A percentile compares a stretch with the other conserved stretches of the same genome.
These are phyloP conservation scores for Drosophila kikkawai DNA, from an alignment of 1,140 invertebrate species.

Conservation along the genomic window DNA sequence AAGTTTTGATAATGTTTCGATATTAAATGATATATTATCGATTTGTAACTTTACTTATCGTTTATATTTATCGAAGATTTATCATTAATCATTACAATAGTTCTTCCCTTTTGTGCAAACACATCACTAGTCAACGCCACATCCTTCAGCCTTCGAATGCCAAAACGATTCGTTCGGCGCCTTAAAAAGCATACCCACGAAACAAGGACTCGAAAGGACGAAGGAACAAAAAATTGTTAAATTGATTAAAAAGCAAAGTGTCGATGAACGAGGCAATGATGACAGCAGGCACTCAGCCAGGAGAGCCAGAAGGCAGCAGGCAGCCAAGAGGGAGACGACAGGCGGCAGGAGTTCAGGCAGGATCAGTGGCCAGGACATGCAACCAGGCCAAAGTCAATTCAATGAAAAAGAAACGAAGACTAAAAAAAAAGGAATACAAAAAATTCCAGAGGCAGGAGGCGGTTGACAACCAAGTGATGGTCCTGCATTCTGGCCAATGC, in stretches of 20 bases:
- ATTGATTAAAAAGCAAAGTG: slow-evolving; percentile 84
- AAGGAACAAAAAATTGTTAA: slow-evolving; percentile 73
- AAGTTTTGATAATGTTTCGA: not conserved
- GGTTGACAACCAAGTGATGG: slow-evolving; percentile 32
- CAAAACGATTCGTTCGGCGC: slow-evolving; percentile 23
- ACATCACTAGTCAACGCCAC: not conserved
- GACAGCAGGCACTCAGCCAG: slow-evolving; percentile 64
- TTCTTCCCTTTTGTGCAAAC: not conserved
- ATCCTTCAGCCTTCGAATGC: slow-evolving; percentile 22
- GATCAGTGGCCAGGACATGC: slow-evolving; percentile 39
- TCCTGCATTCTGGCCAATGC: slow-evolving; percentile 37
- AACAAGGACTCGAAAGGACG: slow-evolving; percentile 30
- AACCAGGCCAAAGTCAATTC: slow-evolving; percentile 51
- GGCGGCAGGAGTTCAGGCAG: slow-evolving; percentile 16
- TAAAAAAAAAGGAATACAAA: not conserved
- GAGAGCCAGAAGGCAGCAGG: slow-evolving; percentile 7
- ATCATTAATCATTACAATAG: not conserved
- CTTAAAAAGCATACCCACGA: slow-evolving; percentile 30
- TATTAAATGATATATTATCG: not conserved
- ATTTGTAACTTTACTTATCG: not conserved
- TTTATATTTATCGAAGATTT: not conserved
- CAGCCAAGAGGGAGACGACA: slow-evolving; percentile 17
- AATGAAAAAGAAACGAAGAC: slow-evolving; percentile 23
- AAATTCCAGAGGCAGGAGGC: not conserved
- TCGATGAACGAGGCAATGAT: slow-evolving; percentile 83